These are phyloP conservation scores for human DNA, from an alignment of 2,113 vertebrate species.

Conservation along the genomic window DNA sequence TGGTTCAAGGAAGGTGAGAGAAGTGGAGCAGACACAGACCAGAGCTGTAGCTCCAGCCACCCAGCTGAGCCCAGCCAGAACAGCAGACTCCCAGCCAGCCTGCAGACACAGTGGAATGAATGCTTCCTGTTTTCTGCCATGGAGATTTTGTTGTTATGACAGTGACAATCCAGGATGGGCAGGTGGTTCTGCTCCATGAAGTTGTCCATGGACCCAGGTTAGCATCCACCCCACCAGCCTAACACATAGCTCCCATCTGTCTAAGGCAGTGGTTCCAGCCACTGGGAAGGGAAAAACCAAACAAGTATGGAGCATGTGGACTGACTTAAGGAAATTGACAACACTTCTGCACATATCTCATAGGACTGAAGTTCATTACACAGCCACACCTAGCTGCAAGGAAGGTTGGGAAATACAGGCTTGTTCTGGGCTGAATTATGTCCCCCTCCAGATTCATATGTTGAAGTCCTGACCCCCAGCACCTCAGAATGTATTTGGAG, in stretches of 20 bases:
- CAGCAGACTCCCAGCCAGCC: not conserved
- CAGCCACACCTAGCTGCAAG: not conserved
- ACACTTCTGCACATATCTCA: not conserved
- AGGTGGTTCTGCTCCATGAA: not conserved
- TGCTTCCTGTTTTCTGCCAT: not conserved
- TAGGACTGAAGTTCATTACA: not conserved
- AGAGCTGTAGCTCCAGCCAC: not conserved
- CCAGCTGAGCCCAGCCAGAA: too few relatives aligned
- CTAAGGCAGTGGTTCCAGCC: not conserved
- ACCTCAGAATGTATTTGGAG: not conserved
- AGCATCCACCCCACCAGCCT: not conserved
- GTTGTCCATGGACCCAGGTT: too few relatives aligned
- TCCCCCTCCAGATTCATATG: not conserved
- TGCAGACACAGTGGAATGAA: not conserved
- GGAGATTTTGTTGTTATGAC: not conserved
- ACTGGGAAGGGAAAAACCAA: not conserved
- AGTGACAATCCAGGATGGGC: not conserved
- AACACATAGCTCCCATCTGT: not conserved
- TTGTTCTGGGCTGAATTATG: not conserved
- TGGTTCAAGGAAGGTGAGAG: not conserved
- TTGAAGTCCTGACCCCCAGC: not conserved
- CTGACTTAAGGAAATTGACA: not conserved
- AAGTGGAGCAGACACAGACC: not conserved
- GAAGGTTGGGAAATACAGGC: not conserved
- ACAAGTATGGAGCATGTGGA: not conserved